Evolutionary conservation across 2,888 invertebrate species (phyloP), one percentile per base, ranked within the genome.

Genomic region (Leptarthrus brevirostris): DNA sequence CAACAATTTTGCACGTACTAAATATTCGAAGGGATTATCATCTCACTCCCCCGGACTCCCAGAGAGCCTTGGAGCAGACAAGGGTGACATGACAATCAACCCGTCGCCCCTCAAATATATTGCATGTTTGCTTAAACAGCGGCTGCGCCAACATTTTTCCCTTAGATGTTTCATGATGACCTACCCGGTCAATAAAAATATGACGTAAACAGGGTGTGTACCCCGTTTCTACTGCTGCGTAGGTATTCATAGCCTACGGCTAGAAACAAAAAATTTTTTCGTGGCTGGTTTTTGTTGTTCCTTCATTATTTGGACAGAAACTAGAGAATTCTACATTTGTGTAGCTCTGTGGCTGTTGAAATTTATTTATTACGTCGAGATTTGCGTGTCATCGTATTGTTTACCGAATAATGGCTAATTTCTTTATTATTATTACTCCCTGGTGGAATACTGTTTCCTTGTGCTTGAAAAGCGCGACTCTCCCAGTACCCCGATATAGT

Each of bases 121-220:
- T 40, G 40, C 40, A 6, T 1, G n/a, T 40, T 6, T 40, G 3
- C 12, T 40, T 6, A 8, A 12, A 12, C n/a, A 26, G 64, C 64
- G 64, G 6, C 47, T 64, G 64, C 64, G 64, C 64, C 36, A 22
- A 58, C 26, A 58, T 58, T 44, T 22, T 14, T 22, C 12, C 44
- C 0, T n/a, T 36, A 12, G 16, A 14, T n/a, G 2, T 52, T 18
- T 69, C 49, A 52, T 69, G 69, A 52, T 44, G 52, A 49, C 2
- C 22, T 6, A 69, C 52, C n/a, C 52, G 69, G 69, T 69, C 69
- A 69, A 69, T 69, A 69, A 69, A 69, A 69, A 69, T 69, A 69
- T 69, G 69, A 69, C 69, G 69, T 69, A 49, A 69, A 69, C 69
- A 30, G 69, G 69, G 69, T 69, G 69, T 69, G 69, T 52, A 30